Evolutionary conservation across 2,888 invertebrate genomes (phyloP).

Genomic region (Polydrusus pterygomalis): DNA sequence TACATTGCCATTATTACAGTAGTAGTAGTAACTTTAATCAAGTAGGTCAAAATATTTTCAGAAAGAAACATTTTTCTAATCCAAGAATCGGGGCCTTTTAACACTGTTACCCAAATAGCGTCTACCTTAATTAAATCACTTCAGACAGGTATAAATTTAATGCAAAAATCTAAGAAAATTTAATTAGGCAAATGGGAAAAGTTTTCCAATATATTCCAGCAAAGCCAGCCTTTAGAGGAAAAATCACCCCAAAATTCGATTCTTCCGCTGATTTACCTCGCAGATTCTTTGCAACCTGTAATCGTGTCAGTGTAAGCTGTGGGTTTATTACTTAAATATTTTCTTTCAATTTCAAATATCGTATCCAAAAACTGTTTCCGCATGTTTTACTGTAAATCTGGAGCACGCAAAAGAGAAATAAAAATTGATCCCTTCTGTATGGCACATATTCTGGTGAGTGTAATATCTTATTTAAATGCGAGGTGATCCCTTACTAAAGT

Average conservation of each 20-base stretch:
- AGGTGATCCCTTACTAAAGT: background rate
- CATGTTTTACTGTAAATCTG: background rate
- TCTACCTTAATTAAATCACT: constrained; percentile 9
- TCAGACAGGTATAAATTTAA: constrained; percentile 12
- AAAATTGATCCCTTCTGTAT: too few relatives aligned
- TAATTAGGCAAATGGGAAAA: constrained; percentile 31
- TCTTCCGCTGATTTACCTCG: constrained; percentile 7
- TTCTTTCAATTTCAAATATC: background rate
- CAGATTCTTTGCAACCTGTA: background rate
- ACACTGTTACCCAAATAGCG: background rate
- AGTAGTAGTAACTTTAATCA: background rate
- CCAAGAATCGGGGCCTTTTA: background rate
- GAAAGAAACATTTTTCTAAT: too few relatives aligned
- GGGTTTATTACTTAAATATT: constrained; percentile 2
- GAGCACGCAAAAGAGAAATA: too few relatives aligned
- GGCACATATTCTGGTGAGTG: too few relatives aligned
- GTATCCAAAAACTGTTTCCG: background rate
- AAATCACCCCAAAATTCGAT: background rate
- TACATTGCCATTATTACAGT: background rate
- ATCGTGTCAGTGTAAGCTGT: constrained; percentile 1
- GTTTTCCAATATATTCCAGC: constrained; percentile 28
- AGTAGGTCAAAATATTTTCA: too few relatives aligned
- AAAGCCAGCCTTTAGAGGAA: background rate
- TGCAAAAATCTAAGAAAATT: constrained; percentile 11
- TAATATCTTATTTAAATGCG: background rate